Base-by-base conservation (phyloP, 2,113 vertebrate species). In the Paralichthys olivaceus region DNA sequence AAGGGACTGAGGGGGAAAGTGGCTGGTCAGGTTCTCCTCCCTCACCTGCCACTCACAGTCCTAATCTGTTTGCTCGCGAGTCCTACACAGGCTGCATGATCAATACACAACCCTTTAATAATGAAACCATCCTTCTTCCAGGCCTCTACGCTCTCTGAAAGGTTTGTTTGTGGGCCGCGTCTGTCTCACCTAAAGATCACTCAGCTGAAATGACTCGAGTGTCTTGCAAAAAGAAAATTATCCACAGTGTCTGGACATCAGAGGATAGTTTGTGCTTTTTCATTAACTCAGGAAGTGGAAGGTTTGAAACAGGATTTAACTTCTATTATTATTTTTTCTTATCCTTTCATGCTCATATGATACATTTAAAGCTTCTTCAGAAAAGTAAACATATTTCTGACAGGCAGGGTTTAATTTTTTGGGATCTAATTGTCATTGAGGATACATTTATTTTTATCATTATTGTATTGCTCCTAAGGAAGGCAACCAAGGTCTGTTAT, bases 101-200 rank as follows among this genome's bases (percentile, higher is more conserved):
- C 86, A 76, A 87, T 83, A 87, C 70, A 54, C 56, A 75, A 40
- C 7, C 34, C 69, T 75, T 85, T 79, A 59, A 72, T 77, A 70
- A 87, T 80, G 54, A 84, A 85, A 79, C 55, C 60, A 67, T 75
- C 54, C 19, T 63, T 60, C 23, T 55, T 67, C 51, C 37, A 51
- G 29, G 13, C 32, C 22, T 66, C 51, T 29, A 58, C 34, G 63
- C 71, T 55, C 65, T 80, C 66, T 72, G 32, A 63, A 51, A 29
- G 53, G 45, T 34, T 82, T 76, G 49, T 61, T 55, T 72, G 59
- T 58, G 32, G 20, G 22, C 25, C 15, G 19, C 4, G 57, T 56
- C 58, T 58, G 22, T 37, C 60, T 72, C n/a, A 29, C n/a, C 14
- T 60, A 69, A 62, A 58, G 37, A 76, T 66, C 75, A 79, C 72